phyloP scores from a whole-genome alignment of 2,113 vertebrate genomes.

The Dinomys branickii region DNA sequence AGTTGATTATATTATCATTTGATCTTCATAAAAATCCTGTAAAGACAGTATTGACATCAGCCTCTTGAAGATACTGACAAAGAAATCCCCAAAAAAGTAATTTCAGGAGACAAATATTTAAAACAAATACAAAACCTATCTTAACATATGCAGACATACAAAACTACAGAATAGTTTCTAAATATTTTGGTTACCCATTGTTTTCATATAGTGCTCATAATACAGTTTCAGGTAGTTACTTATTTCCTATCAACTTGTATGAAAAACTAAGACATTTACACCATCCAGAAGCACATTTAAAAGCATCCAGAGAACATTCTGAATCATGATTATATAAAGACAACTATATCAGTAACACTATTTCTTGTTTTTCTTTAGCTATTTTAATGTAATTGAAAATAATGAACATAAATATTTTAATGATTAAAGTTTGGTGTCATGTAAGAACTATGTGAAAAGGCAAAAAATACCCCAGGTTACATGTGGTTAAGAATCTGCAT shows the following conservation, averaged over 20 bases:
- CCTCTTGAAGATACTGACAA: neutral
- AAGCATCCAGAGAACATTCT: neutral
- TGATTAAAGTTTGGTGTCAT: slow-evolving; percentile 35
- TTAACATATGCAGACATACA: neutral
- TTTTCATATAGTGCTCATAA: neutral
- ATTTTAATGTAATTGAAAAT: slow-evolving; percentile 29
- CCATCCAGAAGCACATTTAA: slow-evolving; percentile 26
- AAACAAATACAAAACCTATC: neutral
- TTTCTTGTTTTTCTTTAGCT: slow-evolving; percentile 1
- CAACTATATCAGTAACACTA: neutral
- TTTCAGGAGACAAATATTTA: neutral
- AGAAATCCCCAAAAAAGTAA: slow-evolving; percentile 11
- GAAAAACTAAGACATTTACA: neutral
- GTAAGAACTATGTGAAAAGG: slow-evolving; percentile 50
- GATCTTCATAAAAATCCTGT: slow-evolving; percentile 10
- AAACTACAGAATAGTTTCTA: neutral
- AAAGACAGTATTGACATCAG: neutral
- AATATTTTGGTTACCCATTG: neutral
- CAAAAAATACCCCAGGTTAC: slow-evolving; percentile 66
- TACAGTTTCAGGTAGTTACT: neutral
- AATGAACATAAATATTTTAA: slow-evolving; percentile 30
- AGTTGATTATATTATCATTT: neutral
- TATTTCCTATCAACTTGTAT: neutral
- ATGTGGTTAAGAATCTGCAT: slow-evolving; percentile 60
- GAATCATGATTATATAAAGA: neutral